phyloP scores from a whole-genome alignment of 2,797 vertebrate species.

The Callimico goeldii region DNA sequence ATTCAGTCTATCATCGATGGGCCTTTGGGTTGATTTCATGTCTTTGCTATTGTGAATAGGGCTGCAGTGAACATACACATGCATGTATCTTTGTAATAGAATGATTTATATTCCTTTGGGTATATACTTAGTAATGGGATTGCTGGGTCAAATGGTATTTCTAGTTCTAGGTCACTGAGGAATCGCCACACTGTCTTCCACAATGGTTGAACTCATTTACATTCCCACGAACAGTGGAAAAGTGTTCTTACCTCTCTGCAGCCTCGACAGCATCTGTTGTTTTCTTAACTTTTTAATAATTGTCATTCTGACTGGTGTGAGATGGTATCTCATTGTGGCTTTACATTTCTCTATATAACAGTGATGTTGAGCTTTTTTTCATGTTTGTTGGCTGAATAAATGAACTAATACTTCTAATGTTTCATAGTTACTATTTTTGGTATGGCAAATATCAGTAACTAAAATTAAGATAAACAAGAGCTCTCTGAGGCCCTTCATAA shows the following conservation, averaged over 20 bases:
- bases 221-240: neutral
- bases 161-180: neutral
- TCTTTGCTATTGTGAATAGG: neutral
- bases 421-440: neutral
- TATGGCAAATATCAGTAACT: conserved; percentile 10
- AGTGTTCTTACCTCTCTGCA: neutral
- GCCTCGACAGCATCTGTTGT: neutral
- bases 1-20: neutral
- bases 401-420: neutral
- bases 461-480: neutral
- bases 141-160: neutral
- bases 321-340: neutral
- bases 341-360: neutral
- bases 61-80: neutral
- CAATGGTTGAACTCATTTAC: neutral
- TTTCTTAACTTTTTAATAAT: neutral
- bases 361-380: neutral
- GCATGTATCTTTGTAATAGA: neutral
- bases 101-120: neutral
- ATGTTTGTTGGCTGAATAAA: neutral
- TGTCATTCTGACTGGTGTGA: neutral
- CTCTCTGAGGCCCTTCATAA: neutral
- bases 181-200: neutral
- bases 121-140: neutral
- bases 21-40: neutral